Base-by-base conservation (phyloP, 2,797 vertebrate species). In the Peromyscus aztecus region DNA sequence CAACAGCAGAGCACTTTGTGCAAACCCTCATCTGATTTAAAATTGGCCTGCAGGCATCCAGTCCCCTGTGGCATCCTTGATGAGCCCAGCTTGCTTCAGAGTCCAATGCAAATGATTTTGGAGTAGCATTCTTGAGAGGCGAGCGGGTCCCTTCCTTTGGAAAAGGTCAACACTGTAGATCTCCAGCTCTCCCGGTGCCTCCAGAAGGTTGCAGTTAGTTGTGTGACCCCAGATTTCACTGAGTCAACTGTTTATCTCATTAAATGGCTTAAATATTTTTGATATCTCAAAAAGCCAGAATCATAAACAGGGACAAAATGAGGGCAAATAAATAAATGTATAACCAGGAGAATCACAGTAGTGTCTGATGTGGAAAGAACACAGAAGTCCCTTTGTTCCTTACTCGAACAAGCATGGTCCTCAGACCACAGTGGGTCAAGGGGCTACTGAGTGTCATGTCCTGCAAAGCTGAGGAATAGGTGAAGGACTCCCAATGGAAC, bases 221-320 rank as follows among this genome's bases (percentile, higher is more conserved):
- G n/a, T 37, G 21, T 82, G 65, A 89, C 82, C 84, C 75, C 69
- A 76, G n/a, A 61, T 91, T 49, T 6, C 55, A 3, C 0, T 29
- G 34, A 9, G 13, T 16, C 78, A 80, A 89, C 37, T 23, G 29
- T 83, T 93, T 92, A 63, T 61, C 69, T 82, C 40, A 82, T 93
- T 94, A 94, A 94, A 59, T 63, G 37, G 10, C 43, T 83, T 78
- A 71, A 73, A 55, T 85, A 8, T 29, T 61, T 65, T 80, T 61
- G 46, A 43, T 89, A 94, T 40, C 31, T 83, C 43, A 34, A 73
- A 96, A 95, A 73, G n/a, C 21, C 59, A 88, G 27, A 65, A 76
- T 88, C 37, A 57, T 92, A 80, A 96, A 80, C 34, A 92, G 73
- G 43, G 43, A 90, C 73, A 92, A 92, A 95, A 67, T 55, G 43